These are phyloP conservation scores for Thryonomys swinderianus DNA, from an alignment of 2,113 vertebrate species.

Conservation along the genomic window DNA sequence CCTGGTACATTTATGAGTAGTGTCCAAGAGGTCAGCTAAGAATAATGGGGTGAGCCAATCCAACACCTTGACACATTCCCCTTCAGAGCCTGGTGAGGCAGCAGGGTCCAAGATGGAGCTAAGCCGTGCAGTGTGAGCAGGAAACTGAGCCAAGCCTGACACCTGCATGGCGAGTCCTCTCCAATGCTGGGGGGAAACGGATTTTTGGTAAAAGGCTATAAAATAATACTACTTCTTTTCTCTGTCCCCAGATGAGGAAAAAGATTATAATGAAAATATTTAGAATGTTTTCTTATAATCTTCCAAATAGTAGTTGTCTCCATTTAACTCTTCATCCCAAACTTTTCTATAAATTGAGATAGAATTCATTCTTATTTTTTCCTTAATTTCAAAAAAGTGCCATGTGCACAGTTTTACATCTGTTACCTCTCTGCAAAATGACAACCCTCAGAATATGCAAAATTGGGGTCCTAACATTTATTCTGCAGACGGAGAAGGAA, in stretches of 20 bases:
- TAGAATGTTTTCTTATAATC: background rate
- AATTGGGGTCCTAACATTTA: background rate
- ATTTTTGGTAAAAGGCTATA: background rate
- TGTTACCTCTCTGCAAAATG: background rate
- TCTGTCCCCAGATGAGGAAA: slow-evolving; percentile 30
- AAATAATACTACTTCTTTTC: background rate
- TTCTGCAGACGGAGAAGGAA: background rate
- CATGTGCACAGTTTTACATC: background rate
- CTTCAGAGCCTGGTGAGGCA: background rate
- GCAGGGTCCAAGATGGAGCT: background rate
- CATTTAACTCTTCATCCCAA: background rate
- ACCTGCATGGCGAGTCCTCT: background rate
- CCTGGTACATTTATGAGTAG: background rate
- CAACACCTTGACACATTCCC: background rate
- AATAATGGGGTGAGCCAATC: background rate
- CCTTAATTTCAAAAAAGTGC: background rate
- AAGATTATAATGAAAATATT: background rate
- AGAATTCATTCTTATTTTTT: background rate
- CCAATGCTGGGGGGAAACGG: background rate
- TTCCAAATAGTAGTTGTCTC: background rate
- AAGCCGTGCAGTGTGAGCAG: background rate
- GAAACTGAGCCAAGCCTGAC: background rate
- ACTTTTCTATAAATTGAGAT: background rate
- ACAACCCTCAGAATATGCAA: background rate
- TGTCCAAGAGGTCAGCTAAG: background rate